phyloP scores from a whole-genome alignment of 1,140 invertebrate genomes.

The Pseudomyrmex concolor region DNA sequence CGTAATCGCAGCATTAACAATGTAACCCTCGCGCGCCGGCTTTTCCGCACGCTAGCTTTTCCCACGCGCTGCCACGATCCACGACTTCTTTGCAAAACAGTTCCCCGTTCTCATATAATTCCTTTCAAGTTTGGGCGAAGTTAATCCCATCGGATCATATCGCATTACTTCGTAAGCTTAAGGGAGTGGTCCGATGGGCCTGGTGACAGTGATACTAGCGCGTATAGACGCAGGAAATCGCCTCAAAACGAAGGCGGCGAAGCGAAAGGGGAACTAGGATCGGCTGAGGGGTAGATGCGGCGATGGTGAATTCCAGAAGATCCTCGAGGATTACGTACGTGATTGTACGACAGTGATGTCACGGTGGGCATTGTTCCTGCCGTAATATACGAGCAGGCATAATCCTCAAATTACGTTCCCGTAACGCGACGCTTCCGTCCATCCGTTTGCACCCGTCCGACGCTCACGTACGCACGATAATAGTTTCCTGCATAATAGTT shows the following conservation, averaged over 20 bases:
- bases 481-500: constrained; percentile 75
- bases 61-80: constrained; percentile 22
- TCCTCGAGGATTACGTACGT: constrained; percentile 76
- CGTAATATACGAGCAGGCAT: constrained; percentile 76
- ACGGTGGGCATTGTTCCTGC: constrained; percentile 67
- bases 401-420: constrained; percentile 78
- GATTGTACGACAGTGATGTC: constrained; percentile 76
- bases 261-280: constrained; percentile 3
- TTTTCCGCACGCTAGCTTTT: background rate
- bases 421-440: constrained; percentile 69
- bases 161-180: constrained; percentile 62
- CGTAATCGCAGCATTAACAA: constrained; percentile 50
- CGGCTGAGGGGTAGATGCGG: background rate
- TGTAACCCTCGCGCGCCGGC: background rate
- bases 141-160: constrained; percentile 69
- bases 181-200: constrained; percentile 24
- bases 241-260: background rate
- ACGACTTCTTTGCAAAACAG: constrained; percentile 21
- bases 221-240: constrained; percentile 1
- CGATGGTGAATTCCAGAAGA: constrained; percentile 72
- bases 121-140: constrained; percentile 53
- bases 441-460: constrained; percentile 59
- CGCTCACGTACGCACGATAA: constrained; percentile 65
- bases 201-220: constrained; percentile 39
- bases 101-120: constrained; percentile 56